Evolutionary conservation across 2,888 invertebrate genomes (phyloP).

Genomic region (Halictus ligatus): DNA sequence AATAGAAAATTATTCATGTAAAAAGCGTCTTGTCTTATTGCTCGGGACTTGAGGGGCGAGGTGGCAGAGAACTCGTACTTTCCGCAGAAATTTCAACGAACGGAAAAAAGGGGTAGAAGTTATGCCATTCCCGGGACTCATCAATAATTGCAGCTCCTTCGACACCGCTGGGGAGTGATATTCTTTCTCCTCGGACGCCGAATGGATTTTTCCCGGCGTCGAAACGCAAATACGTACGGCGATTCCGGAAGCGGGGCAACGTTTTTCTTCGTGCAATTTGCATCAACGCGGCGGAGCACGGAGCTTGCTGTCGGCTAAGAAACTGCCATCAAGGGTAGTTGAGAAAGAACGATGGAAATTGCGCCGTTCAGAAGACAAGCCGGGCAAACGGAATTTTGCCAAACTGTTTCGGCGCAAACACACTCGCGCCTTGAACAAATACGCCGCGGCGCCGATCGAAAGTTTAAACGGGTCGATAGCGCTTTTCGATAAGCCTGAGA

Average conservation of each 20-base stretch:
- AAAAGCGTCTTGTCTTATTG: background rate
- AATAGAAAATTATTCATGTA: background rate
- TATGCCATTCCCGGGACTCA: background rate
- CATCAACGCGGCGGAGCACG: conserved; percentile 16
- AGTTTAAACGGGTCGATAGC: background rate
- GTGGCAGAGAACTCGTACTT: background rate
- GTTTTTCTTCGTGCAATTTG: conserved; percentile 27
- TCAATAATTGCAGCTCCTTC: background rate
- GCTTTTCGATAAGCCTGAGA: background rate
- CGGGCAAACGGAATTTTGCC: conserved; percentile 12
- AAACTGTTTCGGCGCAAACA: background rate
- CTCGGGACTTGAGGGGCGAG: background rate
- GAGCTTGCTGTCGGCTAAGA: conserved; percentile 27
- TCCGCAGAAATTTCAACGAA: background rate
- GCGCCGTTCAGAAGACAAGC: conserved; percentile 14
- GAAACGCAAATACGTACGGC: background rate
- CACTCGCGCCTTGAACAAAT: background rate
- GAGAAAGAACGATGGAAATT: conserved; percentile 32
- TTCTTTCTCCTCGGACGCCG: background rate
- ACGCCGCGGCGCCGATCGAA: background rate
- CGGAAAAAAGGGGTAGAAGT: background rate
- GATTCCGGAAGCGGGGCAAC: background rate
- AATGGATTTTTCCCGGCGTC: background rate
- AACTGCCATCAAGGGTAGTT: conserved; percentile 32
- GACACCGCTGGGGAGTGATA: background rate